Evolutionary conservation across 2,888 invertebrate genomes (phyloP), one percentile per base, ranked within the genome.

Genomic region (Spatulosminthurus flaviceps): DNA sequence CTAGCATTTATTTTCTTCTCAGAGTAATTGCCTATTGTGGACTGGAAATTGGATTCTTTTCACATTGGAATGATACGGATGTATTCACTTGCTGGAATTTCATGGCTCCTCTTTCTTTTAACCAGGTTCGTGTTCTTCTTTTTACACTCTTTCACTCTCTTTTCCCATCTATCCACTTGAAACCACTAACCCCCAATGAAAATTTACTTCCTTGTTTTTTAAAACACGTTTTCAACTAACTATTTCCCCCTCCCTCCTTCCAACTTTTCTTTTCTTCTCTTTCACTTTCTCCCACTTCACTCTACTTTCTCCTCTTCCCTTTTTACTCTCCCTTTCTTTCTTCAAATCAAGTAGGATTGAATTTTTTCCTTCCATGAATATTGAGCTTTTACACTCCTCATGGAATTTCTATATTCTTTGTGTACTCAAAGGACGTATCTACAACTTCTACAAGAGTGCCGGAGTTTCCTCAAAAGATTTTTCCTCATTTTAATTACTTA

Each of bases 91-190:
- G 75, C 75, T 64, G 64, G 64, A 64, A 64, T 75, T 64, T 21
- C 64, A 29, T 64, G 75, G 75, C 29, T 75, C 75, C 34, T 75
- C 64, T 34, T 75, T 64, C 34, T 75, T 66, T 75, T 61, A 61
- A 21, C 75, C 64, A 75, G 75, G 75, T 75, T 34, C 21, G 64
- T n/a, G 13, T 19, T 4, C 41, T 29, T 41, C 41, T n/a, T 41
- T 21, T 34, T 70, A 11, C 22, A 19, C 70, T 41, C 22, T 34
- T 19, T 21, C 4, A 11, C 21, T 51, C 1, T 19, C 16, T 19
- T 51, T 51, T 51, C 16, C 16, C 51, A 11, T 19, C n/a, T 19
- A 51, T 51, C 51, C 51, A 51, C 51, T 51, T 51, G 2, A 51
- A 19, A 51, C 51, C 51, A 51, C 51, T 51, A 51, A 51, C 51